These are phyloP conservation scores for Pteromalus puparum DNA, from an alignment of 1,140 invertebrate species.

Conservation along the genomic window DNA sequence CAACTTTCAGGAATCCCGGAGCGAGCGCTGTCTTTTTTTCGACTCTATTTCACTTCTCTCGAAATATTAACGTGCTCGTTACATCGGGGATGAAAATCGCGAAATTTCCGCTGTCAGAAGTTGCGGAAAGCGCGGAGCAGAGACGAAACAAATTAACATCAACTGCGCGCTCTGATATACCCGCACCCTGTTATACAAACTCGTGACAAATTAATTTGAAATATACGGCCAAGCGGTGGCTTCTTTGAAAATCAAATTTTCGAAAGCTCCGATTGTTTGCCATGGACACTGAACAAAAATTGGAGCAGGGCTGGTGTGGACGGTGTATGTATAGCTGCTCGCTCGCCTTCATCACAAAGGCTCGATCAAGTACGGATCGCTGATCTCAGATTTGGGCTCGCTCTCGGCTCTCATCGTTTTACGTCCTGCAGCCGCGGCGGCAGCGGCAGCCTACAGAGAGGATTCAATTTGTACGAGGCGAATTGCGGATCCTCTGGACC, in stretches of 20 bases:
- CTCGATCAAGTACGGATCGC: conserved; percentile 69
- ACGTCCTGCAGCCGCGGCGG: conserved; percentile 44
- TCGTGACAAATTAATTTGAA: conserved; percentile 1
- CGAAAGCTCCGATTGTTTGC: too few species aligned
- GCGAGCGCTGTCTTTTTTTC: neutral
- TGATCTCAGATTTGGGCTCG: conserved; percentile 69
- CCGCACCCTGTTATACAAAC: neutral
- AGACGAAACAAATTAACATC: neutral
- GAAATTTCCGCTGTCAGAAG: neutral
- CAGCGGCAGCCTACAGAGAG: conserved; percentile 62
- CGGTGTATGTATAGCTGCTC: too few species aligned
- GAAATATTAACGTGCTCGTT: neutral
- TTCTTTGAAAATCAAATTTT: neutral
- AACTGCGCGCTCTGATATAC: neutral
- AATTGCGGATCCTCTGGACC: conserved; percentile 70
- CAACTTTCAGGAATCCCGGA: neutral
- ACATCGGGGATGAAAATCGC: neutral
- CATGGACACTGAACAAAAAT: too few species aligned
- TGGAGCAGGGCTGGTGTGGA: too few species aligned
- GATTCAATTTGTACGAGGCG: conserved; percentile 72
- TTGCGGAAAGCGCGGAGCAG: neutral
- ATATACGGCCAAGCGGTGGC: too few species aligned
- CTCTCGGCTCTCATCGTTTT: conserved; percentile 16
- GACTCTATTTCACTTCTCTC: neutral
- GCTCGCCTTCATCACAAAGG: conserved; percentile 57